Evolutionary conservation across 92 coral and sea anemone genomes (phyloP), one percentile per base, ranked within the genome.

Genomic region (Palythoa grandis): DNA sequence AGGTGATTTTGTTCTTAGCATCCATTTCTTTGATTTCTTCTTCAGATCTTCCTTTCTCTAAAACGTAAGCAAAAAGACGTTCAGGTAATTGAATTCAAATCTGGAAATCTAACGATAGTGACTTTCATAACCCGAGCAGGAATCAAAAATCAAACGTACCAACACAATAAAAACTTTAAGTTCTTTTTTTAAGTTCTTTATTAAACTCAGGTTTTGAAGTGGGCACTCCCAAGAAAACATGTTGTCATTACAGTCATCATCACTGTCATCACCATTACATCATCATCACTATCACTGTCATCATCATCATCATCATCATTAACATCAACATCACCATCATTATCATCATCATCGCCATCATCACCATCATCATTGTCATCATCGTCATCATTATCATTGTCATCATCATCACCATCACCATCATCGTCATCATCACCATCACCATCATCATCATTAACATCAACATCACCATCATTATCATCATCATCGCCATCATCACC

Each of bases 21-120:
- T 96, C 95, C 98, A 96, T 94, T 87, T 92, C 94, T 82, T 89
- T 93, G 2, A 94, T 74, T 76, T 96, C 98, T 22, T 94, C 95
- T 9, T 91, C 96, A 37, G 95, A 72, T 16, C 98, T 86, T 24
- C 88, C 79, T 82, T 90, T 92, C 25, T 91, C 98, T 96, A 74
- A 61, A 43, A 52, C 57, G 53, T 12, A 74, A 65, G 37, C 8
- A 29, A 35, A 43, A 5, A 43, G 50, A 43, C 50, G 0, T 8
- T 7, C 14, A 25, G 8, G 72, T n/a, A 48, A 37, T 78, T 16
- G 23, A 16, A 25, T 14, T 35, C 5, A 68, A 17, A 20, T 35
- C 10, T 4, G 56, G 11, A 16, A 16, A 12, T 9, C 61, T 56
- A 16, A 56, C 6, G 50, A 5, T 5, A 43, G 5, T 43, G 50